A percentile compares a stretch with the other conserved stretches of the same genome.
Evolutionary conservation across 1,140 invertebrate genomes (phyloP).

Genomic region (Charaxes varanes): DNA sequence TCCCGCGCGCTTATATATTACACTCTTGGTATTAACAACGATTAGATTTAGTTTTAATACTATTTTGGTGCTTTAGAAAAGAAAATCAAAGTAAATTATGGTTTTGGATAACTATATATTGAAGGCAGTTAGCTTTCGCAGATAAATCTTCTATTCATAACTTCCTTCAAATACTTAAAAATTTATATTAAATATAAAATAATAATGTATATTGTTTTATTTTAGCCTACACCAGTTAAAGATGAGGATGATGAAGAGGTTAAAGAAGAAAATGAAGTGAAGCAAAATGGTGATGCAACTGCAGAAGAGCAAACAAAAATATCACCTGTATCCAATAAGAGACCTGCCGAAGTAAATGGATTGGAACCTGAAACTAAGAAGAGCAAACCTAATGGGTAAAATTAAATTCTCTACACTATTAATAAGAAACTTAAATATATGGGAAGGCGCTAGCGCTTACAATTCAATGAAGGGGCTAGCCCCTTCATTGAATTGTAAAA

Average conservation of each 20-base stretch:
- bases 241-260: conserved; percentile 72
- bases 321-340: conserved; percentile 49
- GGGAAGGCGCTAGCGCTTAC: not conserved
- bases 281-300: conserved; percentile 39
- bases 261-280: conserved; percentile 27
- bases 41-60: no score
- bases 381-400: conserved; percentile 29
- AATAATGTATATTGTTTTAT: conserved; percentile 8
- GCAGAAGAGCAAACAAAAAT: conserved; percentile 25
- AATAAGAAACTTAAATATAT: conserved; percentile 2
- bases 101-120: no score
- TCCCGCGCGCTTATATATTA: no score
- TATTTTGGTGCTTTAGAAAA: no score
- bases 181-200: not conserved
- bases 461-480: no score
- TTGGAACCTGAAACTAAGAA: conserved; percentile 41
- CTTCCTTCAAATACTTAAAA: no score
- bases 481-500: no score
- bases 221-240: conserved; percentile 65
- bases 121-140: no score
- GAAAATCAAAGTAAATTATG: no score
- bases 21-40: no score
- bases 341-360: conserved; percentile 27
- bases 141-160: no score
- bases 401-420: conserved; percentile 24